Evolutionary conservation across 2,113 vertebrate genomes (phyloP), one percentile per base, ranked within the genome.

Genomic region (Sinocyclocheilus maitianheensis): DNA sequence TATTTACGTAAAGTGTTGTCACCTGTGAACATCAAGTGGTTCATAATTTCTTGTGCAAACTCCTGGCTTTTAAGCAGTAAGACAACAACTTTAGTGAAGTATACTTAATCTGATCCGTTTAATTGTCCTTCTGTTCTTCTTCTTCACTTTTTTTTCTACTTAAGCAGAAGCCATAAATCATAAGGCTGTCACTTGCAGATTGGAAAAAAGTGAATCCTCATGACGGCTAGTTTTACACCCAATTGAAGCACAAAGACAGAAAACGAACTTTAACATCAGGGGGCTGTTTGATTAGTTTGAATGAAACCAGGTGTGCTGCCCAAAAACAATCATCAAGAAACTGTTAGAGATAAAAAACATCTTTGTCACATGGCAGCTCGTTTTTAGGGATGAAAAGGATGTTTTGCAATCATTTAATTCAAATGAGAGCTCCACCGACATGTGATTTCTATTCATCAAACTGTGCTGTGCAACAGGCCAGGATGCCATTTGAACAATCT

Each of bases 321-420:
- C 37, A 63, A 65, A 80, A 43, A 18, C 22, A 80, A 24, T 63
- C 22, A 80, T 18, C 58, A 9, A n/a, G 5, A 60, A 46, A 24
- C 37, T 65, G 24, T 79, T n/a, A 40, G 10, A 79, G 22, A 62
- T 11, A 3, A 1, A 65, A 65, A 26, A 26, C 37, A 81, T 81
- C 20, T 40, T 63, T 81, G 12, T 63, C 60, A 65, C 4, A 63
- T 16, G 5, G 55, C 58, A 11, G 22, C 11, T 55, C 0, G 2
- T 26, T 65, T 63, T 81, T 26, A 16, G 4, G 60, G 14, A n/a
- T 0, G 4, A 46, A 74, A 40, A 34, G 30, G 6, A 81, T 20
- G 60, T 48, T 46, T 81, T 81, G 24, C 79, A 81, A 20, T 67
- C 79, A 81, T 81, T 80, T 65, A 48, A 67, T 67, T 67, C 79